phyloP scores from a whole-genome alignment of 2,888 invertebrate species.

The Gari tellinella region DNA sequence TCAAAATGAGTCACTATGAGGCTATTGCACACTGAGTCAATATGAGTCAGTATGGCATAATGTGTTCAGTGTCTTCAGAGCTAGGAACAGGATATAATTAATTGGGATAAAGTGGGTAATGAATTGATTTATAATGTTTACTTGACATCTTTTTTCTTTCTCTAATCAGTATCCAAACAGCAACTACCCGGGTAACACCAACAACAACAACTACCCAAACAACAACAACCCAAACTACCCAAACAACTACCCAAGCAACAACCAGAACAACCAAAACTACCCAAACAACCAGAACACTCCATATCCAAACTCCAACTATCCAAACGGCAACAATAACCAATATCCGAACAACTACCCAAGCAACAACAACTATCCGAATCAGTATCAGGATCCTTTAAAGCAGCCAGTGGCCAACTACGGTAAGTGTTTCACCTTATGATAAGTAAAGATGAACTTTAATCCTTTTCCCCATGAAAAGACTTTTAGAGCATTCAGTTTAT shows the following conservation, averaged over 20 bases:
- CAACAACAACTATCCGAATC: neutral
- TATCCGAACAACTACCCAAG: conserved; percentile 20
- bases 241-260: conserved; percentile 21
- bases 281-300: conserved; percentile 12
- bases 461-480: too few species aligned
- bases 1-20: too few species aligned
- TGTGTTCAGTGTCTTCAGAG: too few species aligned
- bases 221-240: conserved; percentile 17
- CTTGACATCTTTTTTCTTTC: too few species aligned
- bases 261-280: conserved; percentile 26
- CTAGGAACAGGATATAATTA: too few species aligned
- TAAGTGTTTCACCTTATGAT: neutral
- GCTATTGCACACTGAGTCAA: too few species aligned
- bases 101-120: too few species aligned
- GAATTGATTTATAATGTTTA: too few species aligned
- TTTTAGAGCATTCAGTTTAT: too few species aligned
- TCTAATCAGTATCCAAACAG: conserved; percentile 9
- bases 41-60: too few species aligned
- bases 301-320: conserved; percentile 25
- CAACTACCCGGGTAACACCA: neutral
- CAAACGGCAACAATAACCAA: conserved; percentile 3
- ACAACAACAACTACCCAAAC: conserved; percentile 11
- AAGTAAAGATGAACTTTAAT: too few species aligned
- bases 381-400: conserved; percentile 6
- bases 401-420: neutral